These are phyloP conservation scores for Triops cancriformis DNA, from an alignment of 1,140 invertebrate genomes.

Conservation along the genomic window DNA sequence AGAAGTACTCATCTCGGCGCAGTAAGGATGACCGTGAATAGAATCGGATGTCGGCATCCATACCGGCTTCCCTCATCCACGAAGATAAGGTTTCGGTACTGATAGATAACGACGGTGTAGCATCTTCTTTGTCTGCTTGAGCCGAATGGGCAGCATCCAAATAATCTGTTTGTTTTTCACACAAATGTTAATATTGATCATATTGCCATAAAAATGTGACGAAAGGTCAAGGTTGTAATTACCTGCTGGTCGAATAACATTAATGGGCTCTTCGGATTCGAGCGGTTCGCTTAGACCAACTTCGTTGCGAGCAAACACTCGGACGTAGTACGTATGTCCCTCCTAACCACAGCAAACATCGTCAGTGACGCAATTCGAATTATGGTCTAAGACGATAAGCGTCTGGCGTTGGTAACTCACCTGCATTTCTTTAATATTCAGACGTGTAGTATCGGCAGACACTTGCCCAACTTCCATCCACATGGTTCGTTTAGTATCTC, in stretches of 20 bases:
- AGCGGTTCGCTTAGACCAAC: constrained; percentile 88
- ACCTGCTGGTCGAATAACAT: constrained; percentile 71
- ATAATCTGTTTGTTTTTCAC: constrained; percentile 32
- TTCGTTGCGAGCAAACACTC: constrained; percentile 89
- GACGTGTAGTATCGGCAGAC: constrained; percentile 66
- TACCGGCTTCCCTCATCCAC: constrained; percentile 80
- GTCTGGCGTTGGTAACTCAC: constrained; percentile 33
- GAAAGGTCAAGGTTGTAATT: constrained; percentile 32
- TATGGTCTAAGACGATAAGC: neutral
- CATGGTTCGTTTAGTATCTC: constrained; percentile 85
- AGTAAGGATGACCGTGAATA: constrained; percentile 73
- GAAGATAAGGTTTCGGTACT: constrained; percentile 86
- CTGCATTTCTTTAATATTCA: constrained; percentile 75
- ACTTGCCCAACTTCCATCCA: constrained; percentile 92
- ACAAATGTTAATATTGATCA: too few species aligned
- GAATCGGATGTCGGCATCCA: constrained; percentile 83
- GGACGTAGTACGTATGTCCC: constrained; percentile 76
- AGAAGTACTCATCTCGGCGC: constrained; percentile 85
- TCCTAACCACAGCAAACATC: constrained; percentile 45
- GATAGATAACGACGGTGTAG: constrained; percentile 59
- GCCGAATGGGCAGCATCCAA: constrained; percentile 31
- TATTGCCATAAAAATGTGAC: too few species aligned
- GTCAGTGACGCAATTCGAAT: neutral
- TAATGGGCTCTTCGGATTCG: constrained; percentile 85
- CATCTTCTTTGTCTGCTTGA: constrained; percentile 44